Conservation (phyloP, 92 coral and sea anemone genomes). For the Zoanthus solanderi region DNA sequence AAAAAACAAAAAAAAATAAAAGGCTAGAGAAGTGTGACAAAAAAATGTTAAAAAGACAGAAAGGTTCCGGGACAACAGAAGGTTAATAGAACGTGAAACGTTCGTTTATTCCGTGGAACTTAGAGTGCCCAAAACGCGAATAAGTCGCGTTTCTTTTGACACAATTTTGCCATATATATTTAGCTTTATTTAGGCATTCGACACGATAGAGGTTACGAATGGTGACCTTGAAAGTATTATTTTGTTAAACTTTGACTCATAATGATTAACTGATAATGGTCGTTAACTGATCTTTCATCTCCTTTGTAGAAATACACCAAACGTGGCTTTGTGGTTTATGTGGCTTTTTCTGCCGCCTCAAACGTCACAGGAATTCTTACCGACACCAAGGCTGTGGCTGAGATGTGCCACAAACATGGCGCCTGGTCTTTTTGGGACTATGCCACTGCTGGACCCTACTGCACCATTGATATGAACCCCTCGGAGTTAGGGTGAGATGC, state of each 20-base stretch:
- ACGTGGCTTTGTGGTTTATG: conserved; percentile 62
- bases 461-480: conserved; percentile 84
- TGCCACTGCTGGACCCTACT: conserved; percentile 86
- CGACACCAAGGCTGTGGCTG: conserved; percentile 81
- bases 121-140: no score
- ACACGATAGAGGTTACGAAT: no score
- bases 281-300: neutral
- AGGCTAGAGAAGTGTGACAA: no score
- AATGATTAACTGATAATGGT: neutral
- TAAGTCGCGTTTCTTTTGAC: no score
- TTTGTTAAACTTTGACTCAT: neutral
- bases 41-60: no score
- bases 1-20: no score
- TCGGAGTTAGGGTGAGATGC: conserved; percentile 67
- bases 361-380: conserved; percentile 87
- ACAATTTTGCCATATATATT: no score
- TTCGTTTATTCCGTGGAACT: no score
- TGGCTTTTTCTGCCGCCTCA: conserved; percentile 87
- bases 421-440: conserved; percentile 92
- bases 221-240: no score
- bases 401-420: conserved; percentile 79
- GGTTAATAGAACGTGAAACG: no score
- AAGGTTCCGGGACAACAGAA: no score
- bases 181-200: no score
- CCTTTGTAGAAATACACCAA: conserved; percentile 65